Conservation (phyloP, 1,140 invertebrate species). For the Drosophila elegans region DNA sequence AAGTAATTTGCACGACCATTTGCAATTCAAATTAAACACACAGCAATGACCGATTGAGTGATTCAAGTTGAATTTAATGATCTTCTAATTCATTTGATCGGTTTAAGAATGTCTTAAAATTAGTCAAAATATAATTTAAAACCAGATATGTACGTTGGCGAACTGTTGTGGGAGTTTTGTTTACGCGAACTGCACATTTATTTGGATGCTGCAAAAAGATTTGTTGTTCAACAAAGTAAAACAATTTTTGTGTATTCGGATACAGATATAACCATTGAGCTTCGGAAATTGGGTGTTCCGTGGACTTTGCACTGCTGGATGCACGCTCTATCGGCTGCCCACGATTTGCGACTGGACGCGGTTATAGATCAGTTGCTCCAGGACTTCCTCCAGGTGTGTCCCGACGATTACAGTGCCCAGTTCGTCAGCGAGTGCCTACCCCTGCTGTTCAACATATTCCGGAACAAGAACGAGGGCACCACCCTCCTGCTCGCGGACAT, state of each 20-base stretch:
- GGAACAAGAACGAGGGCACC: constrained; percentile 96
- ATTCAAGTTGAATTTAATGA: constrained; percentile 24
- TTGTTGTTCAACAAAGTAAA: neutral
- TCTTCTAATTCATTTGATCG: constrained; percentile 13
- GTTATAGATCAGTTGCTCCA: constrained; percentile 96
- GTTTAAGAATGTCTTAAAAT: constrained; percentile 9
- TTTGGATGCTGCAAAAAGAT: neutral
- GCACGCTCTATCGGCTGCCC: constrained; percentile 93
- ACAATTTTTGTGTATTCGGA: neutral
- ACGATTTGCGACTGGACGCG: constrained; percentile 92
- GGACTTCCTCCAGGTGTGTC: constrained; percentile 94
- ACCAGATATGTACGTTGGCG: constrained; percentile 3
- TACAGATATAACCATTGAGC: constrained; percentile 93
- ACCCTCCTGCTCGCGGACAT: constrained; percentile 94
- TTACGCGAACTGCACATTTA: constrained; percentile 8
- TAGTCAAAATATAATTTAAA: constrained; percentile 8
- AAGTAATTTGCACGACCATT: neutral
- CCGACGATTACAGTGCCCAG: constrained; percentile 93
- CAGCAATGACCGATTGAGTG: constrained; percentile 22
- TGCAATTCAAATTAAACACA: constrained; percentile 2
- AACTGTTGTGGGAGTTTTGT: constrained; percentile 23
- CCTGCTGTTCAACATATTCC: constrained; percentile 94
- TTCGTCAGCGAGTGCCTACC: constrained; percentile 96
- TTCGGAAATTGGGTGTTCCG: constrained; percentile 92
- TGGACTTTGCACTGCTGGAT: constrained; percentile 97